These are phyloP conservation scores for Tarsius wallacei DNA, from an alignment of 2,797 vertebrate genomes.

Conservation along the genomic window DNA sequence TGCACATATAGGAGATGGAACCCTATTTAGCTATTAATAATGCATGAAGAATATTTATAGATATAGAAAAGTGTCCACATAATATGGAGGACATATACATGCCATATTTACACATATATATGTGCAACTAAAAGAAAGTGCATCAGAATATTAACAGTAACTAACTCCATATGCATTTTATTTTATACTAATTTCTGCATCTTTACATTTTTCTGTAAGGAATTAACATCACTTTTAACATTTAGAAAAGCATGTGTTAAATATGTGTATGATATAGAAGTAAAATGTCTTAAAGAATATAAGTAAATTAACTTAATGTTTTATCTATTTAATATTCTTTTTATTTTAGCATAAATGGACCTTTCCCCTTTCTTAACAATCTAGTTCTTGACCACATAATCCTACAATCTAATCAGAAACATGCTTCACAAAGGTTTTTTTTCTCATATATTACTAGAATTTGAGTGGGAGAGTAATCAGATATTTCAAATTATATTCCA, in stretches of 20 bases:
- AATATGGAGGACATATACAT: not conserved
- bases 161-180: not conserved
- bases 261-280: not conserved
- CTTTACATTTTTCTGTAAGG: conserved; percentile 3
- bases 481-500: conserved; percentile 45
- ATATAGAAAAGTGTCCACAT: not conserved
- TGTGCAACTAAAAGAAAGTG: not conserved
- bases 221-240: conserved; percentile 42
- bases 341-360: not conserved
- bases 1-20: not conserved
- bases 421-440: not conserved
- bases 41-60: conserved; percentile 6
- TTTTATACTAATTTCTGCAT: not conserved
- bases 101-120: not conserved
- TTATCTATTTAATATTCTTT: not conserved
- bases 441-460: not conserved
- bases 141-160: conserved; percentile 16
- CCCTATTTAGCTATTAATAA: not conserved
- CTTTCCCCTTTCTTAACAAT: not conserved
- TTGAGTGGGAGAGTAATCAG: not conserved
- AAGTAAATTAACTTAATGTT: not conserved
- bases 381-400: not conserved
- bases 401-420: not conserved
- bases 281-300: not conserved
- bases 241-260: not conserved